phyloP scores from a whole-genome alignment of 1,140 invertebrate species.

The Mycetomoellerius zeteki region DNA sequence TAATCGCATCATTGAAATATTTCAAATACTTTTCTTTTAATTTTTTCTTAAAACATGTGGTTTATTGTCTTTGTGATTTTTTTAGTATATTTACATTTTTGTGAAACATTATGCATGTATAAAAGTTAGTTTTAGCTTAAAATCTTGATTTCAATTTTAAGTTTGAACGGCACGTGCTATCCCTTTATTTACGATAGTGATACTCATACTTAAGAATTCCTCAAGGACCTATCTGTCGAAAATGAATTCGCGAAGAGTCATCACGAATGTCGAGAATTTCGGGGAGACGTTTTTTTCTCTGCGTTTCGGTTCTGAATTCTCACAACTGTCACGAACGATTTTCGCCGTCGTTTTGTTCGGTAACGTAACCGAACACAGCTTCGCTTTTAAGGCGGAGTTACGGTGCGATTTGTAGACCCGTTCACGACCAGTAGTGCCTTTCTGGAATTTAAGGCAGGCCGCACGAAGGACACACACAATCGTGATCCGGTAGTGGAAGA shows the following conservation, averaged over 20 bases:
- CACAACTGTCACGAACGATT: constrained; percentile 61
- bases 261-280: constrained; percentile 28
- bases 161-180: neutral
- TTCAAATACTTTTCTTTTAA: neutral
- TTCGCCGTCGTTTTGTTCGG: constrained; percentile 65
- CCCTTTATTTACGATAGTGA: neutral
- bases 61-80: neutral
- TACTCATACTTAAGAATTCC: neutral
- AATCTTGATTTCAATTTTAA: neutral
- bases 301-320: neutral
- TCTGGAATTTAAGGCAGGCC: constrained; percentile 35
- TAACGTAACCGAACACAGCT: constrained; percentile 73
- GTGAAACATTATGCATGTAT: neutral
- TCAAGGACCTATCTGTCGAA: neutral
- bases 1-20: neutral
- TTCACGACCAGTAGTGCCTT: constrained; percentile 22
- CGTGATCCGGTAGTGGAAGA: constrained; percentile 25
- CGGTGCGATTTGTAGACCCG: constrained; percentile 32
- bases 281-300: neutral
- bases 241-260: constrained; percentile 13
- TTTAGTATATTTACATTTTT: neutral
- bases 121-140: neutral
- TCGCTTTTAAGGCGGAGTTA: constrained; percentile 75
- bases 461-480: neutral
- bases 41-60: neutral